Base-by-base conservation (phyloP, 2,888 invertebrate genomes). In the Cheiracanthium punctorium region DNA sequence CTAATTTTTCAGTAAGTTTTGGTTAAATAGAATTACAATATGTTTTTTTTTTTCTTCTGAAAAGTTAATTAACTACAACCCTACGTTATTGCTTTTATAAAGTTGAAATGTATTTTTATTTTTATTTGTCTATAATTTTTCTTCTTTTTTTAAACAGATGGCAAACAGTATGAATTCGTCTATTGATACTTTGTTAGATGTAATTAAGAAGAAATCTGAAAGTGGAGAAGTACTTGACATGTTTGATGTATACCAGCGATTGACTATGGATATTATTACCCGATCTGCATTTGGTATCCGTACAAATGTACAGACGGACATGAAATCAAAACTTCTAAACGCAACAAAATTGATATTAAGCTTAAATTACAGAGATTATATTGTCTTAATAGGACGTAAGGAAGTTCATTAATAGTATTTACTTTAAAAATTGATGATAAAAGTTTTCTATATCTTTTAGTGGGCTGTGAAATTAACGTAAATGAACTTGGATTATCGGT, bases 231-330 rank as follows among this genome's bases (percentile, higher is more conserved):
- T 69, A 28, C 90, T 93, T 43, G 91, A 93, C 77, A 91, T 92
- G 48, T 91, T 92, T 86, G 90, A 90, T 90, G 77, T 91, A 0
- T 93, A 91, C 87, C 92, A 93, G 89, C 91, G 92, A 8, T 90
- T 93, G 48, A 93, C 93, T 0, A 91, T 93, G 88, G 93, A 93
- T 85, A 91, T 93, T 1, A 93, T 93, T 81, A 91, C 91, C 4
- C 91, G 92, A 58, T 92, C 93, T 88, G 93, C 93, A 0, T 91
- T 93, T 80, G 93, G 92, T 2, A 90, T 93, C 86, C 90, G 91
- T 48, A 90, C 91, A 0, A 90, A 92, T 80, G 91, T 92, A 8
- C 91, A 93, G 76, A 89, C 89, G 14, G 89, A 92, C 82, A 90
- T 91, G 1, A 89, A 91, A n/a, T 80, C 80, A 8, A 43, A 24